These are phyloP conservation scores for Poeciliopsis turneri DNA, from an alignment of 2,797 vertebrate genomes.

Conservation along the genomic window DNA sequence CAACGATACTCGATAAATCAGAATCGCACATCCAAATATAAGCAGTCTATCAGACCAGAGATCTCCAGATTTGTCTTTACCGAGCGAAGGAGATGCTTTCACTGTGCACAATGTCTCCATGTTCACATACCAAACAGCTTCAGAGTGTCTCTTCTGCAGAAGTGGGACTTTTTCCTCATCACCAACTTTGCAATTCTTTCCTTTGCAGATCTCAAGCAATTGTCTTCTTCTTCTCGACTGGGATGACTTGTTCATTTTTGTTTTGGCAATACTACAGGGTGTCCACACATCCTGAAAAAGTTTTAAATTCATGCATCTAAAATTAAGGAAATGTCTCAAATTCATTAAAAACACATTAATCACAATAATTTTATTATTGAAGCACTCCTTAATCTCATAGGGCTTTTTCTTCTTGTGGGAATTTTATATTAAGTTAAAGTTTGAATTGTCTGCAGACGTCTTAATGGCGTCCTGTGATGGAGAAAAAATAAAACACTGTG, in stretches of 20 bases:
- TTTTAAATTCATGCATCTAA: no score
- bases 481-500: slow-evolving; percentile 7
- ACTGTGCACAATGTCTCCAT: not conserved
- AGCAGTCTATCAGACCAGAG: not conserved
- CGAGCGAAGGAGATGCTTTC: not conserved
- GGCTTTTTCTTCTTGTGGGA: no score
- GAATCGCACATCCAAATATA: not conserved
- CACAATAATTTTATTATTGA: no score
- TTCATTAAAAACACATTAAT: no score
- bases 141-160: not conserved
- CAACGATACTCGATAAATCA: not conserved
- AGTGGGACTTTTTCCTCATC: not conserved
- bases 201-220: not conserved
- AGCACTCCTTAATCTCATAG: no score
- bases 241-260: not conserved
- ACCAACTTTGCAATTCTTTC: not conserved
- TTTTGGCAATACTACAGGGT: not conserved
- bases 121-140: not conserved
- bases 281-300: no score
- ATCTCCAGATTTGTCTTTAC: not conserved
- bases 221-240: not conserved
- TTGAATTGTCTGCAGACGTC: no score
- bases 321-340: no score
- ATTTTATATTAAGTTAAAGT: no score
- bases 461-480: no score